Evolutionary conservation across 2,797 vertebrate species (phyloP).

Genomic region (Pseudotriccus pelzelni): DNA sequence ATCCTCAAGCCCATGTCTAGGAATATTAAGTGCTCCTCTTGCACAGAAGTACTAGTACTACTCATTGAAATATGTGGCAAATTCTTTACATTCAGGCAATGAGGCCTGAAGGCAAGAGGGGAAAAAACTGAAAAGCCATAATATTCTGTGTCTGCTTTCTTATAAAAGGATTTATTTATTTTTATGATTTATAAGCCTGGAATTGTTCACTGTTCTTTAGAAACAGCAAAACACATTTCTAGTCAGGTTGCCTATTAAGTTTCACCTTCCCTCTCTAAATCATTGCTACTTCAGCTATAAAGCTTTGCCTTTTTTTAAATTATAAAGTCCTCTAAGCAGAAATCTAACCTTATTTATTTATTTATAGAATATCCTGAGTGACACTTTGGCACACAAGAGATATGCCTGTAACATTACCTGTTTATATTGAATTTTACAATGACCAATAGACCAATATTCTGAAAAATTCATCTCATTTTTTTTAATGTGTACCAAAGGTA

Average conservation of each 20-base stretch:
- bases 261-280: neutral
- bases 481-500: neutral
- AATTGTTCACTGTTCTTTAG: neutral
- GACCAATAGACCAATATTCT: neutral
- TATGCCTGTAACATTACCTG: neutral
- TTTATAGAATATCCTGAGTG: neutral
- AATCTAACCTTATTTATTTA: neutral
- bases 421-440: neutral
- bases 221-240: neutral
- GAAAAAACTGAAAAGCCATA: neutral
- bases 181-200: neutral
- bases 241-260: neutral
- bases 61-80: neutral
- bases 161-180: neutral
- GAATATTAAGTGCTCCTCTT: neutral
- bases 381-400: neutral
- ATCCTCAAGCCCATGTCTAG: neutral
- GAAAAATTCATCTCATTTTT: neutral
- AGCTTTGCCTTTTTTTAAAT: neutral
- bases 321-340: neutral
- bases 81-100: neutral
- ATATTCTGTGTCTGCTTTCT: neutral
- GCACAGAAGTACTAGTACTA: neutral
- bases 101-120: neutral
- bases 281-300: neutral